A percentile compares a stretch with the other conserved stretches of the same genome.
phyloP scores from a whole-genome alignment of 2,113 vertebrate species.

The Climacteris rufus region DNA sequence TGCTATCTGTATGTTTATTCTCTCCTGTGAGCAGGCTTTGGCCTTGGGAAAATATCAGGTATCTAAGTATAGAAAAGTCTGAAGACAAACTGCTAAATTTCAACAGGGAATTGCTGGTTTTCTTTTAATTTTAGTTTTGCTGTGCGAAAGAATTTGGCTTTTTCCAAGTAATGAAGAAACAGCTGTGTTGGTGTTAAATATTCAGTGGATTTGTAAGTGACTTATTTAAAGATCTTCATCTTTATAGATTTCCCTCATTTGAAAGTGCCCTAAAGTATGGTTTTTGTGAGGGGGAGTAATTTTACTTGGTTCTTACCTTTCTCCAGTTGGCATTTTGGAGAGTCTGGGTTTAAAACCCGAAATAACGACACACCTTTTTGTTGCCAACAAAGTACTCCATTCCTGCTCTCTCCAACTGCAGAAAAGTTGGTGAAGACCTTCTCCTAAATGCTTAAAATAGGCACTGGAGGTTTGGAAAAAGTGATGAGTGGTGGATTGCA shows the following conservation, averaged over 20 bases:
- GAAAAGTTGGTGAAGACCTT: neutral
- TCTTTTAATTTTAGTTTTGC: slow-evolving; percentile 18
- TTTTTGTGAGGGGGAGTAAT: neutral
- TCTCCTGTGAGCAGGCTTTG: neutral
- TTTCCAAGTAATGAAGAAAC: neutral
- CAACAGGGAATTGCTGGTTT: slow-evolving; percentile 9
- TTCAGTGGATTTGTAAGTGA: neutral
- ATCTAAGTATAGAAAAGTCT: slow-evolving; percentile 19
- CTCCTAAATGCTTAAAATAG: slow-evolving; percentile 15
- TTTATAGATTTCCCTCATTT: neutral
- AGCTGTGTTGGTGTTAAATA: slow-evolving; percentile 49
- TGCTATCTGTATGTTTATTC: neutral
- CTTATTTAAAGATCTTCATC: neutral
- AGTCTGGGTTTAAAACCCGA: neutral
- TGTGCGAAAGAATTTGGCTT: neutral
- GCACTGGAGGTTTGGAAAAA: neutral
- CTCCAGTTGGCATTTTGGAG: neutral
- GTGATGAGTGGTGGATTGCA: neutral
- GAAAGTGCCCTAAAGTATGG: neutral
- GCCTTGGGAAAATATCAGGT: neutral
- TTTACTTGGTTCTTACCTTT: neutral
- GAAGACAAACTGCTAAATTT: neutral
- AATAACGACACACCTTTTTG: neutral
- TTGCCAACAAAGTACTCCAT: neutral
- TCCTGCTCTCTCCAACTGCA: neutral